Conservation (phyloP, 2,888 invertebrate species). For the Hydropsyche betteni region DNA sequence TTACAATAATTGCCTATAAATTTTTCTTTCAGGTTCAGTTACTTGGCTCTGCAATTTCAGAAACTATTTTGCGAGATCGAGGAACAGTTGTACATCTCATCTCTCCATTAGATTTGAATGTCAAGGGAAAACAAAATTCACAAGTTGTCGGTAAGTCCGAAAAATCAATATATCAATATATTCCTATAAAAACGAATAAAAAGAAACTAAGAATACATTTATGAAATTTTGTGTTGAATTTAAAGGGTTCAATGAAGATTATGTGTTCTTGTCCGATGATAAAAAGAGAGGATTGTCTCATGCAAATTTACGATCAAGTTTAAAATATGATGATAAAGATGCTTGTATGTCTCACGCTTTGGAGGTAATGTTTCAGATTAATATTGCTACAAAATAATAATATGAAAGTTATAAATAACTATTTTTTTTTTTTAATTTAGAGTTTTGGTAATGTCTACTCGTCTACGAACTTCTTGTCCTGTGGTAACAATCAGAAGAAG, state of each 20-base stretch:
- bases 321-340: conserved; percentile 65
- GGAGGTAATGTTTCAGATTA: conserved; percentile 61
- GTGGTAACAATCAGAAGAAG: conserved; percentile 68
- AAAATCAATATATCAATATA: conserved; percentile 49
- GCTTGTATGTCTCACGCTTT: conserved; percentile 75
- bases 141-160: conserved; percentile 56
- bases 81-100: conserved; percentile 17
- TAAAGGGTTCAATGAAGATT: conserved; percentile 67
- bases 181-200: background rate
- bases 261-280: conserved; percentile 73
- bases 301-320: conserved; percentile 65
- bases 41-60: conserved; percentile 10
- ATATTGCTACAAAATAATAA: background rate
- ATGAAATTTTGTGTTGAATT: background rate
- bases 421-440: conserved; percentile 58
- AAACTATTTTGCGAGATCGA: conserved; percentile 28
- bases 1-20: too few relatives aligned
- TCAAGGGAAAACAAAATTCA: conserved; percentile 53
- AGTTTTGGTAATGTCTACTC: conserved; percentile 74
- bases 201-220: background rate
- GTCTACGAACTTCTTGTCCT: conserved; percentile 66
- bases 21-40: conserved; percentile 9
- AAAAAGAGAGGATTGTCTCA: conserved; percentile 71
- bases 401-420: background rate
- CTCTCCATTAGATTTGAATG: conserved; percentile 47